These are phyloP conservation scores for Drosophila nigricruria DNA, from an alignment of 2,888 invertebrate genomes.

Conservation along the genomic window DNA sequence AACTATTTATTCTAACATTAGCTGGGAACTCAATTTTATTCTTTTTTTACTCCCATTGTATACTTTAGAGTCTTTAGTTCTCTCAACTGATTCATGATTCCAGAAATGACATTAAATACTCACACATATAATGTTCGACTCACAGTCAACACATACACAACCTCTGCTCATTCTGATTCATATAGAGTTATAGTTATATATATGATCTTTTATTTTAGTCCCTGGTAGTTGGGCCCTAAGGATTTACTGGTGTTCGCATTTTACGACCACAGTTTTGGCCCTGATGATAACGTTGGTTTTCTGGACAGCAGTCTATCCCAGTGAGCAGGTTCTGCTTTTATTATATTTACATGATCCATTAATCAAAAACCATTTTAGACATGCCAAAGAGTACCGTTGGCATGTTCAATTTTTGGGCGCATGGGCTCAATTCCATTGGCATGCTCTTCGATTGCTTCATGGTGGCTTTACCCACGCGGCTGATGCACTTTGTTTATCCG, in stretches of 20 bases:
- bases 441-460: constrained; percentile 90
- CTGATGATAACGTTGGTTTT: constrained; percentile 90
- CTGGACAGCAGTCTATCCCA: constrained; percentile 87
- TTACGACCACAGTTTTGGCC: constrained; percentile 88
- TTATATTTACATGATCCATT: not conserved
- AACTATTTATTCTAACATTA: not conserved
- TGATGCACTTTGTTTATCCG: constrained; percentile 88
- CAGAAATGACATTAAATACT: not conserved
- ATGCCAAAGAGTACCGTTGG: constrained; percentile 52
- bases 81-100: not conserved
- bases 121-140: not conserved
- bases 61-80: not conserved
- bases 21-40: not conserved
- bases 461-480: constrained; percentile 89
- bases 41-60: not conserved
- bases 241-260: constrained; percentile 90
- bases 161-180: not conserved
- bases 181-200: not conserved
- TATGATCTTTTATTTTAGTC: constrained; percentile 41
- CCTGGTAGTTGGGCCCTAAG: constrained; percentile 80
- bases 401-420: constrained; percentile 87
- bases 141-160: too few relatives aligned
- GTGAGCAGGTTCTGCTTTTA: constrained; percentile 48
- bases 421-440: constrained; percentile 90
- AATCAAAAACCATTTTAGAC: constrained; percentile 22